A percentile compares a stretch with the other conserved stretches of the same genome.
These are phyloP conservation scores for Prionace glauca DNA, from an alignment of 2,797 vertebrate species.

Conservation along the genomic window DNA sequence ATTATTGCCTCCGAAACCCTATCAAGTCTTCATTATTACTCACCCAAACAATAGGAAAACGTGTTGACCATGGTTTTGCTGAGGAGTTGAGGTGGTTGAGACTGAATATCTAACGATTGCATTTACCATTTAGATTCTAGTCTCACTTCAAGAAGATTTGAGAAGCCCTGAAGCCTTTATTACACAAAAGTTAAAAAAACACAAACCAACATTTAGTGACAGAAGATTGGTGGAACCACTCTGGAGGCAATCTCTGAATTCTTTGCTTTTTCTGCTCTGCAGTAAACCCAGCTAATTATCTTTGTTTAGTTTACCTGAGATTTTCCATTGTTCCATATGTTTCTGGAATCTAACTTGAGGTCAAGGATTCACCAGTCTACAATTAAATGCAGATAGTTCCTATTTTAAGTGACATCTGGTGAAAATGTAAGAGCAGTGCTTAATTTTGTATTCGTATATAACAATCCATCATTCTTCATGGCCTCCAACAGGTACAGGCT, in stretches of 20 bases:
- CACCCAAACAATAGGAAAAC: background rate
- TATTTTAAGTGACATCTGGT: background rate
- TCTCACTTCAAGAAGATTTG: background rate
- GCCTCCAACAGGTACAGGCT: background rate
- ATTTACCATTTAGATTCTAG: background rate
- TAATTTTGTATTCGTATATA: background rate
- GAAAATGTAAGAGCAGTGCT: background rate
- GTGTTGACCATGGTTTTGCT: too few relatives aligned
- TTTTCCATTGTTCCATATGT: background rate
- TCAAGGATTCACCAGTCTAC: background rate
- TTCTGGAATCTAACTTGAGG: background rate
- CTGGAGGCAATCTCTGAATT: background rate
- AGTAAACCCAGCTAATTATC: background rate
- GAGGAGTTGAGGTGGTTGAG: background rate
- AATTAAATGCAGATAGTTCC: background rate
- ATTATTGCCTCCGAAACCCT: background rate
- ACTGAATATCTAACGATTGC: background rate
- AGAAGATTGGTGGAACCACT: background rate
- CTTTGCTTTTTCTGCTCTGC: background rate
- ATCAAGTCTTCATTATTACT: background rate
- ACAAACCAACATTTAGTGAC: background rate
- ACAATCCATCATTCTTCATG: background rate
- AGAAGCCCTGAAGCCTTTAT: background rate
- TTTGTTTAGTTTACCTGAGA: background rate
- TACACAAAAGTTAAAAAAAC: background rate